Evolutionary conservation across 1,140 invertebrate genomes (phyloP), one percentile per base, ranked within the genome.

Genomic region (Pinna nobilis): DNA sequence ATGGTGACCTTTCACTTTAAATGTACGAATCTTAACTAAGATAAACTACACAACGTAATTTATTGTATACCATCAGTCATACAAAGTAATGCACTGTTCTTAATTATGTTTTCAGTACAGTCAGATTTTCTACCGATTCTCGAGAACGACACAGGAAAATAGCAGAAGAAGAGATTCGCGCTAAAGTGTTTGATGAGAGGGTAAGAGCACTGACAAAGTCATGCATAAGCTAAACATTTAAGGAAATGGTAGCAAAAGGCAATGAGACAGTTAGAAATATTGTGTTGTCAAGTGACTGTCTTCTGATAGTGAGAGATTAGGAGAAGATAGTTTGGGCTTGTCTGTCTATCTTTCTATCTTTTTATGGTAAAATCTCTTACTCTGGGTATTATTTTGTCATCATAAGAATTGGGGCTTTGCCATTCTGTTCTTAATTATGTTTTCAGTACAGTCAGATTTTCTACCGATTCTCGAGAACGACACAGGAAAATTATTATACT

Each of bases 121-220:
- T 6, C 13, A 69, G 30, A 57, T 7, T 57, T 18, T n/a, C 39
- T 20, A 37, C 18, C 32, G 25, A 28, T 65, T 63, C 71, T 6
- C 53, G 72, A 60, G 82, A 82, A 53, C 69, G 73, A 61, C 50
- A 75, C 15, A 66, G 76, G 49, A 73, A 81, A 63, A 80, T 84
- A 30, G 64, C 47, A 47, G 82, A 84, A 53, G 79, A 75, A 41
- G 76, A 82, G 69, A 49, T 80, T 1, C 82, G 66, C 57, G 60
- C 75, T 11, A 75, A 79, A 70, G 25, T 76, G 6, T 74, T 55
- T 64, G 77, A 76, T 37, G 80, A 85, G 75, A 77, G 66, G 75
- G 82, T 84, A 71, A 66, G n/a, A 23, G 5, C 20, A n/a, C 13
- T 51, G 5, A 41, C 23, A 20, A 9, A 51, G 11, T 15, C 5